Evolutionary conservation across 2,797 vertebrate genomes (phyloP).

Genomic region (Phrynocephalus guinanensis): DNA sequence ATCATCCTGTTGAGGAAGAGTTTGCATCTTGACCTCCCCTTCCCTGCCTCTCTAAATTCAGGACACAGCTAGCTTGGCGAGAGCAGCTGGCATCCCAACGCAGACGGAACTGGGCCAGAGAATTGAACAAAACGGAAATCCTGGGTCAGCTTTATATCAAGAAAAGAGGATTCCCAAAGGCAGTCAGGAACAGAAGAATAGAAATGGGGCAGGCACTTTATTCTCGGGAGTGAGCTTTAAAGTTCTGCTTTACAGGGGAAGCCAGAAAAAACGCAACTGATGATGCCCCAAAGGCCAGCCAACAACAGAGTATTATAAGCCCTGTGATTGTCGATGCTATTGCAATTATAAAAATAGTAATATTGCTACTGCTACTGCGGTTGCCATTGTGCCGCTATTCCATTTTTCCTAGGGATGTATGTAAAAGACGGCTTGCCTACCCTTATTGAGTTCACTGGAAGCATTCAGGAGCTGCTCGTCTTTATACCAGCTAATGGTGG

Average conservation of each 20-base stretch:
- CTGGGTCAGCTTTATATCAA: neutral
- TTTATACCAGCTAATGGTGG: slow-evolving; percentile 88
- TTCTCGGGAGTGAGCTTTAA: neutral
- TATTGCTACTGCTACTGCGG: neutral
- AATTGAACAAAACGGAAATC: neutral
- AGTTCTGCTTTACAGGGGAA: neutral
- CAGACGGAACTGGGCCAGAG: no score
- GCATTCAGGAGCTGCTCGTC: slow-evolving; percentile 78
- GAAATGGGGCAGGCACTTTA: neutral
- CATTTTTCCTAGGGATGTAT: neutral
- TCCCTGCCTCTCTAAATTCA: no score
- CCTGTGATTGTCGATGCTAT: no score
- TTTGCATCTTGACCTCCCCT: no score
- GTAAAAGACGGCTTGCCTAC: slow-evolving; percentile 63
- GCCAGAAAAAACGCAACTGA: neutral
- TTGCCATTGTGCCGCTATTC: neutral
- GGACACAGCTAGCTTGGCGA: no score
- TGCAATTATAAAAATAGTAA: no score
- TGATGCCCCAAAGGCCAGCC: no score
- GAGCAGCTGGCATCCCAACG: no score
- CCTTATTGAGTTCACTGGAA: slow-evolving; percentile 75
- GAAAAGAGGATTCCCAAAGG: no score
- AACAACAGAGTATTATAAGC: neutral
- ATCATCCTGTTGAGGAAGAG: no score
- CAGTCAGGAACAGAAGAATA: neutral